Percentiles rank a stretch among this genome's conserved stretches.
phyloP scores from a whole-genome alignment of 2,797 vertebrate species.

The Hemitrygon akajei region DNA sequence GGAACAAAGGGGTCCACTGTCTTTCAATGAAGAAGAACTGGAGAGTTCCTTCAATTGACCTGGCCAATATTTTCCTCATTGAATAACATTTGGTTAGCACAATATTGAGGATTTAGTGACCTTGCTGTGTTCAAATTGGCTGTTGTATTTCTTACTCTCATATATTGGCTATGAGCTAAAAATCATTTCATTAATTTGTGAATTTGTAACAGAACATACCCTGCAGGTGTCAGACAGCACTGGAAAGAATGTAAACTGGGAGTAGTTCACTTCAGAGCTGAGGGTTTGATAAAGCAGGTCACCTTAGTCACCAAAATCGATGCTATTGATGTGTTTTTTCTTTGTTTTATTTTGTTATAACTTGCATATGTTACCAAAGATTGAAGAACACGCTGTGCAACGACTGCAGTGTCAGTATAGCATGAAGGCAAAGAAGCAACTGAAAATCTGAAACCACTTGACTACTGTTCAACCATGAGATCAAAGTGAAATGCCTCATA shows the following conservation, averaged over 20 bases:
- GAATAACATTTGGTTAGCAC: too few relatives aligned
- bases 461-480: background rate
- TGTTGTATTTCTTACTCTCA: too few relatives aligned
- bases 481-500: background rate
- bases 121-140: too few relatives aligned
- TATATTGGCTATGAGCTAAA: too few relatives aligned
- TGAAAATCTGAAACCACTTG: background rate
- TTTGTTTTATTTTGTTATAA: background rate
- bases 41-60: too few relatives aligned
- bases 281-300: background rate
- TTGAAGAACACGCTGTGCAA: background rate
- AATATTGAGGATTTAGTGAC: too few relatives aligned
- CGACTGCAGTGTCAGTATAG: background rate
- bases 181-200: too few relatives aligned
- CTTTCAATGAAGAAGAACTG: too few relatives aligned
- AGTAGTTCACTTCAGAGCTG: background rate
- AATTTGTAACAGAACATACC: background rate
- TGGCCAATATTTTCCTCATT: too few relatives aligned
- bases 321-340: background rate
- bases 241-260: background rate
- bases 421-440: background rate
- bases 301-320: background rate
- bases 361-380: background rate
- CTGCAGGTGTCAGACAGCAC: slow-evolving; percentile 2
- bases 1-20: too few relatives aligned